Evolutionary conservation across 2,797 vertebrate genomes (phyloP), one percentile per base, ranked within the genome.

Genomic region (Sebastes wilsoni): DNA sequence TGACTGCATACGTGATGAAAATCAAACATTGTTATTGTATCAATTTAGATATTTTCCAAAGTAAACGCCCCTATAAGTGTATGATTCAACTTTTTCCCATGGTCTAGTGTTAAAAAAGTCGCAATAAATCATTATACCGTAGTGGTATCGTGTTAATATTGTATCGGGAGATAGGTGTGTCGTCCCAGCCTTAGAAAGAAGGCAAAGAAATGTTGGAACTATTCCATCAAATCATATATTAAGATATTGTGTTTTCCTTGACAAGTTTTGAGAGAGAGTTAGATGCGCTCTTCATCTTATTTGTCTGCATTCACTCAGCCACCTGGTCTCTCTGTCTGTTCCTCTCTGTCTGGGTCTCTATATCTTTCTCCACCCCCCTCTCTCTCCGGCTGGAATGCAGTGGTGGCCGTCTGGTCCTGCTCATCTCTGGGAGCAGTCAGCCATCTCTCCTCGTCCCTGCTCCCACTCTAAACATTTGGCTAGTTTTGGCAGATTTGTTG

Each of bases 401-500:
- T 18, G 16, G 82, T 92, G 92, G 87, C 77, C 84, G 89, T 93
- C 94, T 94, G 93, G 88, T 92, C 92, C 91, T 82, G 91, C 94
- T 95, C 94, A 93, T 95, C 93, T 89, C 89, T 90, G 88, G 88
- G 85, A 93, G 92, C 88, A 92, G 88, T 88, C 93, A 87, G 83
- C 90, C 92, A 87, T 93, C 88, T 91, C 89, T 93, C 91, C 91
- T 90, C 84, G 62, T 93, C 83, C 85, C 87, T 95, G 92, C 93
- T 92, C 88, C 87, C 82, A 91, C 92, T 95, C 93, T 94, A 95
- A 95, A 95, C 94, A 95, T 94, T 94, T 95, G 90, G 93, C 94
- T 93, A 92, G 89, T 94, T 95, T 94, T 93, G 93, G 92, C 92
- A 93, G 93, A 94, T 94, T 94, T 94, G 93, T 94, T 93, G 92